Base-by-base conservation (phyloP, 2,888 invertebrate species). In the Calameuta pallipes region DNA sequence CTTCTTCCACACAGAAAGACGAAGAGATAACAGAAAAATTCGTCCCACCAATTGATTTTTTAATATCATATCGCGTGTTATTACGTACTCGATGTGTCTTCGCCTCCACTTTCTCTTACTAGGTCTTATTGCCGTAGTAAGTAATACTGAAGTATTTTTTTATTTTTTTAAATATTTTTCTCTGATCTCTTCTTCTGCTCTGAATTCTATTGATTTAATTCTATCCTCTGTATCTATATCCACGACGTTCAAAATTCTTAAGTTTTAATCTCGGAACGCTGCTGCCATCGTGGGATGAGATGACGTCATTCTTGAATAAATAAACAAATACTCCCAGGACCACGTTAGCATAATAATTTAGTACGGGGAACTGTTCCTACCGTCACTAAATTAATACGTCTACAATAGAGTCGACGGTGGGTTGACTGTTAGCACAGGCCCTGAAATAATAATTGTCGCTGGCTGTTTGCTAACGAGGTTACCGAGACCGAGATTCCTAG, bases 381-480 rank as follows among this genome's bases (percentile, higher is more conserved):
- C 80, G 80, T 82, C 80, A 81, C 85, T 83, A 86, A 87, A 88
- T 87, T 87, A 88, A 87, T 87, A 85, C 84, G 83, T 85, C 78
- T 81, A 81, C 83, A 83, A 85, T 83, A 84, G 82, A 78, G 83
- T 82, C 79, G 68, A 79, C 76, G 79, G 79, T 68, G 81, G 75
- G 77, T 78, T 79, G 79, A 76, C 80, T 81, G 81, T 82, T 83
- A 78, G 82, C 77, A 76, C 81, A 80, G 82, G 80, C 78, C 82
- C 81, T 86, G 84, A 85, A 88, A 87, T 88, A 88, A 88, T 88
- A 87, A 88, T 87, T 88, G 84, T 82, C 84, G 81, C 83, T 82
- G 84, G 84, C 83, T 87, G 84, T 86, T 88, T 86, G 86, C 83
- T 87, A 84, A 88, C 86, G 85, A 85, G 84, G 85, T 85, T 86